These are phyloP conservation scores for Solea solea DNA, from an alignment of 2,113 vertebrate genomes.

Conservation along the genomic window DNA sequence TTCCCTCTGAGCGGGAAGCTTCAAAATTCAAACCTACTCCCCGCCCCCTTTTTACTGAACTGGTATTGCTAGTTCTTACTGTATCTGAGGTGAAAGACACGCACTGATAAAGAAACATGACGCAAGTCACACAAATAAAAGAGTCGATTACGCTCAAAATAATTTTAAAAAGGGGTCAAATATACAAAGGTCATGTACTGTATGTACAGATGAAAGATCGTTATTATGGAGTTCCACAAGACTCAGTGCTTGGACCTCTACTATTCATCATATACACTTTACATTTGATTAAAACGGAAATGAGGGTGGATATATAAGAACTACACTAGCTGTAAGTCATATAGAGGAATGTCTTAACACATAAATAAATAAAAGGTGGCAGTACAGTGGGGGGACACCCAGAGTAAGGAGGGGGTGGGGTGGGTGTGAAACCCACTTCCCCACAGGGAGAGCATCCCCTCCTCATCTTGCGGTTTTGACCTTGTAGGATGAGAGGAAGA, in stretches of 20 bases:
- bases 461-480: constrained; percentile 55
- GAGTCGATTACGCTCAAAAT: neutral
- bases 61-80: constrained; percentile 36
- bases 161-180: too few species aligned
- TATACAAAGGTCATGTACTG: too few species aligned
- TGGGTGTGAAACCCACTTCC: neutral
- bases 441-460: constrained; percentile 27
- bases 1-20: constrained; percentile 70
- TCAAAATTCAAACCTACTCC: constrained; percentile 70
- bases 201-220: neutral
- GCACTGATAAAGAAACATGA: neutral
- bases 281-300: too few species aligned
- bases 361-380: constrained; percentile 72
- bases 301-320: too few species aligned
- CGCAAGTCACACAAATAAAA: neutral
- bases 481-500: constrained; percentile 45
- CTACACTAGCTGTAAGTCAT: too few species aligned
- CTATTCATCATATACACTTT: too few species aligned
- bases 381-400: constrained; percentile 48
- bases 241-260: too few species aligned
- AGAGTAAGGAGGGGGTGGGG: constrained; percentile 18
- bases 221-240: too few species aligned
- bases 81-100: constrained; percentile 4
- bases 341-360: constrained; percentile 23
- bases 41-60: constrained; percentile 56